These are phyloP conservation scores for Hypena proboscidalis DNA, from an alignment of 2,888 invertebrate species.

Conservation along the genomic window DNA sequence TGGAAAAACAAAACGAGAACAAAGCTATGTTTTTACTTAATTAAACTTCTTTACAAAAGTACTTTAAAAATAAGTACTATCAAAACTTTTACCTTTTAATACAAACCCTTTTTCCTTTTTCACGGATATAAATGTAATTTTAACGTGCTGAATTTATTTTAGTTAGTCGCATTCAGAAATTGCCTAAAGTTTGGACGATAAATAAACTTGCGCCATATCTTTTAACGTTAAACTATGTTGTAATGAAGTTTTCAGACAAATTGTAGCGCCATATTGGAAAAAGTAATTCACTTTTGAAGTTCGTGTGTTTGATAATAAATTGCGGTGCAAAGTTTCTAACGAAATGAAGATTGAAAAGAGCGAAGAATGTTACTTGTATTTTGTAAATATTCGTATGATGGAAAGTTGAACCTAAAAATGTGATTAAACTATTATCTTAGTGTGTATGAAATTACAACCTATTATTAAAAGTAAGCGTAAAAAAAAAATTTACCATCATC, in stretches of 20 bases:
- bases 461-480: too few species aligned
- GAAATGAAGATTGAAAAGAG: background rate
- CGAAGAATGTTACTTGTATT: too few species aligned
- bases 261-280: slow-evolving; percentile 29
- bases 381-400: too few species aligned
- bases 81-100: slow-evolving; percentile 15
- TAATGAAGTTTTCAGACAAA: slow-evolving; percentile 36
- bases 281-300: slow-evolving; percentile 24
- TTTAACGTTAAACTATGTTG: slow-evolving; percentile 25
- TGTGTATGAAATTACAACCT: too few species aligned
- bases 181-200: slow-evolving; percentile 24
- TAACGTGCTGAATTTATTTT: slow-evolving; percentile 12
- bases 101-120: slow-evolving; percentile 12
- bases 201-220: slow-evolving; percentile 34
- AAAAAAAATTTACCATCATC: too few species aligned
- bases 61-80: slow-evolving; percentile 22
- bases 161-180: slow-evolving; percentile 14
- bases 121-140: slow-evolving; percentile 4
- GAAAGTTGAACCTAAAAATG: too few species aligned
- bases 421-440: too few species aligned
- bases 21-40: slow-evolving; percentile 25
- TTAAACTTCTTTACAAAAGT: slow-evolving; percentile 27
- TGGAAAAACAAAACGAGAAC: slow-evolving; percentile 20
- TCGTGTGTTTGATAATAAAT: slow-evolving; percentile 6
- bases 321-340: background rate